These are phyloP conservation scores for Drusus annulatus DNA, from an alignment of 1,140 invertebrate genomes.

Conservation along the genomic window DNA sequence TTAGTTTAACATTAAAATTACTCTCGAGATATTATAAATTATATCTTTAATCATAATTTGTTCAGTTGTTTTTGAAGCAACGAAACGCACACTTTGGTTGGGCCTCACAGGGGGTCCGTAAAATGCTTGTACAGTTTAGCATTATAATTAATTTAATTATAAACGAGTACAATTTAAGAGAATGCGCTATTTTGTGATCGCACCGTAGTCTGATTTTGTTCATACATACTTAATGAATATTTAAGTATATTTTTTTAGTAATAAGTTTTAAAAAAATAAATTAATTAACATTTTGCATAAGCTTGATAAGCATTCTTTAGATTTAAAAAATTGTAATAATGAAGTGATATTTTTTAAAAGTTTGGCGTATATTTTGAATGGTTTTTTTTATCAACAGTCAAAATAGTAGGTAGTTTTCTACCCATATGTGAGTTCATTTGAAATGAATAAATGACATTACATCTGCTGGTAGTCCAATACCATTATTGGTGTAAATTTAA, in stretches of 20 bases:
- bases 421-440: too few relatives aligned
- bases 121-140: slow-evolving; percentile 12
- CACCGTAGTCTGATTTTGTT: slow-evolving; percentile 17
- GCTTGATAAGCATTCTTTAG: slow-evolving; percentile 15
- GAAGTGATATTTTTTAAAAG: neutral
- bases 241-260: slow-evolving; percentile 2
- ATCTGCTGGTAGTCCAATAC: too few relatives aligned
- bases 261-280: neutral
- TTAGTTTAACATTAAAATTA: neutral
- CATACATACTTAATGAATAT: slow-evolving; percentile 1
- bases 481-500: too few relatives aligned
- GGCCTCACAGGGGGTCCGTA: neutral
- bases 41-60: slow-evolving; percentile 1
- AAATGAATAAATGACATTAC: too few relatives aligned
- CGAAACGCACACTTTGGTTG: neutral
- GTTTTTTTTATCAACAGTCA: too few relatives aligned
- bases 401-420: too few relatives aligned
- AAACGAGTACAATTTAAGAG: slow-evolving; percentile 9
- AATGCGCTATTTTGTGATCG: slow-evolving; percentile 17
- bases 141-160: slow-evolving; percentile 12
- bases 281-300: neutral
- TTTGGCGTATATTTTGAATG: neutral
- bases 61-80: neutral
- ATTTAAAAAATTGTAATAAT: neutral
- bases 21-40: neutral